Evolutionary conservation across 1,140 invertebrate genomes (phyloP), one percentile per base, ranked within the genome.

Genomic region (Euwallacea fornicatus): DNA sequence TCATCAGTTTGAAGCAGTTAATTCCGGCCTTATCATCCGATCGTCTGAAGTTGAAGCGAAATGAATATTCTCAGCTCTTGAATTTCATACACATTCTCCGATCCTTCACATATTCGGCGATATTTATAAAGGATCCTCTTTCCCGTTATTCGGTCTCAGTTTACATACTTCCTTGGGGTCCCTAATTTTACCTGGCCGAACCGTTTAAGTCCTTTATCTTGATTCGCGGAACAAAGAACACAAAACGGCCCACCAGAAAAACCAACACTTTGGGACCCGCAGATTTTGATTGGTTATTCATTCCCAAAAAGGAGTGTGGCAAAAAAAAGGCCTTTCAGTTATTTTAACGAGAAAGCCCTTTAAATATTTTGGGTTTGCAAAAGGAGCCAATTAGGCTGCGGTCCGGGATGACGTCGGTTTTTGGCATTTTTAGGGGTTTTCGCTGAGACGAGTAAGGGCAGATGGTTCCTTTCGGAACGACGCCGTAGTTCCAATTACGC

Each of bases 261-360:
- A 33, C 21, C 21, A 33, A 33, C 21, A 33, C 21, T 60, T 60
- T 33, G 16, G 41, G 21, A 7, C 58, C 58, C 58, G 42, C 58
- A 60, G 58, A 60, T 60, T 60, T 60, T 60, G 58, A 60, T 60
- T 60, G 58, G 58, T 42, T 60, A 60, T 60, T 60, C 58, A 60
- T 42, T 41, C 21, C 58, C 33, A n/a, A 60, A 60, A 60, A 60
- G 42, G 58, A 33, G 10, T 15, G 33, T 10, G 58, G 10, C 58
- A 60, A 60, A 60, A 60, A 60, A 53, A 60, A 60, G 10, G 13
- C 33, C 33, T 60, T 60, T 60, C 21, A 60, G 58, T 60, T 60
- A 60, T 60, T 60, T 60, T 60, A 60, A 60, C 58, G 58, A 60
- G 58, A 11, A 60, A 42, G 58, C 33, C 16, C 58, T 42, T 60